A percentile compares a stretch with the other conserved stretches of the same genome.
These are phyloP conservation scores for Platyrinchus mystaceus DNA, from an alignment of 2,797 vertebrate species.

Conservation along the genomic window DNA sequence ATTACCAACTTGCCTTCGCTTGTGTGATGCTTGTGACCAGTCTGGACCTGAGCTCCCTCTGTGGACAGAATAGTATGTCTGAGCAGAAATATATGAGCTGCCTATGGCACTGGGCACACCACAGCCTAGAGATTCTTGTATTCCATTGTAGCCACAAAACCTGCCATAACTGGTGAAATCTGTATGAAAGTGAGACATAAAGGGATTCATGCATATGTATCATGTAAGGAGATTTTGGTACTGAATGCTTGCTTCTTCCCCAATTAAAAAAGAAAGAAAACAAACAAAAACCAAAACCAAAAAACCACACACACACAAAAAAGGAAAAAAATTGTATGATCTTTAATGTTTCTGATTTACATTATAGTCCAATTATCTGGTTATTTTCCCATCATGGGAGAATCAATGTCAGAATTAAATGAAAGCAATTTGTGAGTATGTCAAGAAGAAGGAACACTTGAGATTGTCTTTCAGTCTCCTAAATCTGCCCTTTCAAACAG, in stretches of 20 bases:
- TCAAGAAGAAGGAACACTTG: not conserved
- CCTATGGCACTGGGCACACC: accelerated
- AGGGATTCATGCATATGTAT: not conserved
- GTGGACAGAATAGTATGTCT: not conserved
- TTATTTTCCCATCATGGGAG: not conserved
- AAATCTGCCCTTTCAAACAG: not conserved
- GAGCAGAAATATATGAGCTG: not conserved
- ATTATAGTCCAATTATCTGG: not conserved
- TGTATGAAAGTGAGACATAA: not conserved
- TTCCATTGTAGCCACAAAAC: not conserved
- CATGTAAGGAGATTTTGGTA: not conserved
- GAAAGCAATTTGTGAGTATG: not conserved
- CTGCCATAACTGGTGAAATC: not conserved
- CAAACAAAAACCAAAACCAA: not conserved
- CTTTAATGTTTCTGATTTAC: not conserved
- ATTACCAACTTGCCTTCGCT: not conserved
- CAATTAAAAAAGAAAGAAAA: not conserved
- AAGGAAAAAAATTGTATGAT: not conserved
- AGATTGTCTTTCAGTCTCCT: not conserved
- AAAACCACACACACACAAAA: too few species aligned
- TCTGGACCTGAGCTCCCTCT: not conserved
- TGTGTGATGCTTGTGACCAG: not conserved
- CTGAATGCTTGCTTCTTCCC: not conserved
- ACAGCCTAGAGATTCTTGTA: not conserved
- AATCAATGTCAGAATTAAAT: not conserved